Conservation (phyloP, 1,140 invertebrate species). For the Adoxophyes honmai region DNA sequence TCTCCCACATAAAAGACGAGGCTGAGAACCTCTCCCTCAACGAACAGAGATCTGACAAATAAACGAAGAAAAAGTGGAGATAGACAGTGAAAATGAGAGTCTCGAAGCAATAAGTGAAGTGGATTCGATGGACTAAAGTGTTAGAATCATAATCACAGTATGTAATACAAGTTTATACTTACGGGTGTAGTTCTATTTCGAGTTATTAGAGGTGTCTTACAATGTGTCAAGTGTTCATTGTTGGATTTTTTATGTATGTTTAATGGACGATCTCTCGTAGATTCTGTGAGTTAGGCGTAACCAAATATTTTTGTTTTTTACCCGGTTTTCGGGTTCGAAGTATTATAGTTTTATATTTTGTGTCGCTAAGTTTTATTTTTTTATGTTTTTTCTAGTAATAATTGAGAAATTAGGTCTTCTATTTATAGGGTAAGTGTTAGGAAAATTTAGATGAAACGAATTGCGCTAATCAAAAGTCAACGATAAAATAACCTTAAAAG, state of each 20-base stretch:
- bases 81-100: not conserved
- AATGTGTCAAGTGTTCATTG: constrained; percentile 63
- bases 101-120: no score
- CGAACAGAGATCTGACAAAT: constrained; percentile 72
- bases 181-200: constrained; percentile 70
- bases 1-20: constrained; percentile 67
- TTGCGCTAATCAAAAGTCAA: constrained; percentile 43
- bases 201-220: constrained; percentile 52
- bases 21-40: constrained; percentile 74
- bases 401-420: constrained; percentile 48
- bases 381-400: constrained; percentile 42
- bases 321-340: constrained; percentile 71
- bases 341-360: constrained; percentile 65
- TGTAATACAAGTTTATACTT: constrained; percentile 64
- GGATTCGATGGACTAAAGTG: no score
- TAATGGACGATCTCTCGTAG: constrained; percentile 44
- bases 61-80: constrained; percentile 26
- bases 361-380: constrained; percentile 35
- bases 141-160: constrained; percentile 51
- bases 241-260: constrained; percentile 50
- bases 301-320: constrained; percentile 43
- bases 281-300: constrained; percentile 39
- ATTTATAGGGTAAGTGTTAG: constrained; percentile 56
- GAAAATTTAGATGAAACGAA: constrained; percentile 42
- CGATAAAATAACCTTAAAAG: constrained; percentile 64